A percentile compares a stretch with the other conserved stretches of the same genome.
Conservation (phyloP, 2,888 invertebrate genomes). For the Venusia cambrica region DNA sequence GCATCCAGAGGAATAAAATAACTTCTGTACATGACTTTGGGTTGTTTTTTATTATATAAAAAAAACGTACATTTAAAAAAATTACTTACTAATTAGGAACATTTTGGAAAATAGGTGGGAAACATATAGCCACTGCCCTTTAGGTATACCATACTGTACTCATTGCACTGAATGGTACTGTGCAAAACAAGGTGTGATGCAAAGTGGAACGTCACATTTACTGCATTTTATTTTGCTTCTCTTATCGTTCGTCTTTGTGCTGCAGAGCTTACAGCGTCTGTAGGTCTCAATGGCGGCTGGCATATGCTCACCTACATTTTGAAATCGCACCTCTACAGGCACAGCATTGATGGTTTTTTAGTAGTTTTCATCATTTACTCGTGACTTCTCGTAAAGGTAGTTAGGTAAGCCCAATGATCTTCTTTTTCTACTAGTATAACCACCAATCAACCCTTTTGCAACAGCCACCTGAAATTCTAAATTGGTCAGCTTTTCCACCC, state of each 20-base stretch:
- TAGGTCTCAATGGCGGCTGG: conserved; percentile 12
- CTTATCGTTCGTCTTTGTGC: conserved; percentile 22
- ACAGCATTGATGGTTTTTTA: conserved; percentile 12
- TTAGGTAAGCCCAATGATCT: conserved; percentile 13
- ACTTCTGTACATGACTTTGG: neutral
- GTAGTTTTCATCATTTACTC: no score
- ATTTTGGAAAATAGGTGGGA: conserved; percentile 10
- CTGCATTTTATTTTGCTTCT: conserved; percentile 19
- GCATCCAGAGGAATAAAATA: conserved; percentile 2
- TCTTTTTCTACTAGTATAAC: conserved; percentile 25
- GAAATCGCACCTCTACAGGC: conserved; percentile 12
- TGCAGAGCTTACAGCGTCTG: conserved; percentile 16
- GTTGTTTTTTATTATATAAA: conserved; percentile 3
- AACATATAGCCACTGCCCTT: conserved; percentile 8
- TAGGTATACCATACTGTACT: conserved; percentile 6
- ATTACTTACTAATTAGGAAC: conserved; percentile 1
- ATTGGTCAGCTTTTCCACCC: conserved; percentile 24
- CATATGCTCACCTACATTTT: conserved; percentile 23
- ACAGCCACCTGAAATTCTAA: conserved; percentile 30
- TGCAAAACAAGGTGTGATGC: conserved; percentile 23
- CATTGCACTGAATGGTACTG: conserved; percentile 11
- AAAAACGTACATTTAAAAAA: neutral
- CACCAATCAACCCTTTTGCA: conserved; percentile 26
- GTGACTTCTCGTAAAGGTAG: no score
- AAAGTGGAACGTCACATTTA: conserved; percentile 22